Base-by-base conservation (phyloP, 2,888 invertebrate species). In the Bimastos eiseni region DNA sequence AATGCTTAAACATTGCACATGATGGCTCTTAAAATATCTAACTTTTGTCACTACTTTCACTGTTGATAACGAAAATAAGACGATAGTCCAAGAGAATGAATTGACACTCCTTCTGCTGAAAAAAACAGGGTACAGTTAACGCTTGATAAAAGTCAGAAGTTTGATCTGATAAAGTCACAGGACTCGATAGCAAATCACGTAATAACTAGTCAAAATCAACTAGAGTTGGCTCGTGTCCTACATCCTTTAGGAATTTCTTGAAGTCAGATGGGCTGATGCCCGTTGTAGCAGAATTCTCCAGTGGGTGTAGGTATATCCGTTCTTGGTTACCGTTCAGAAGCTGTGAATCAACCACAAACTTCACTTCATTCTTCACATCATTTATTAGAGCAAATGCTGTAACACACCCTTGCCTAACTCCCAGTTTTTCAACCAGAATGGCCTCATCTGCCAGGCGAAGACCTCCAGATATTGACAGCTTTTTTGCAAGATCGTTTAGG, bases 341-440 rank as follows among this genome's bases (percentile, higher is more conserved):
- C 36, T 92, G 92, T 30, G 92, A 91, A 91, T 94, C 94, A 41
- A 94, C 84, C 13, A 95, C 91, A 36, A 95, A 93, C 83, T 92
- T 93, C 15, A 95, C 95, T 41, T 94, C 93, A 33, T 93, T 92
- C 11, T 91, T 92, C 8, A 41, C 91, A 92, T 95, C 95, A 92
- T 95, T 95, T 36, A 94, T 93, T 33, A 95, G 93, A 17, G 95
- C 95, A 92, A 94, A 94, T 33, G 94, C 92, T 8, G 95, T 94
- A 21, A 95, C 95, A 90, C 94, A 93, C 4, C 95, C 95, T 91
- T 95, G 94, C 88, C 91, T 93, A 13, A 95, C 93, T 15, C 95
- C 95, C 19, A 95, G 93, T 70, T 93, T 94, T 41, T 94, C 94
- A 19, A 91, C 90, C 90, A 95, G 92, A 11, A 93, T 91, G 19